Evolutionary conservation across 2,797 vertebrate species (phyloP).

Genomic region (Epinephelus awoara): DNA sequence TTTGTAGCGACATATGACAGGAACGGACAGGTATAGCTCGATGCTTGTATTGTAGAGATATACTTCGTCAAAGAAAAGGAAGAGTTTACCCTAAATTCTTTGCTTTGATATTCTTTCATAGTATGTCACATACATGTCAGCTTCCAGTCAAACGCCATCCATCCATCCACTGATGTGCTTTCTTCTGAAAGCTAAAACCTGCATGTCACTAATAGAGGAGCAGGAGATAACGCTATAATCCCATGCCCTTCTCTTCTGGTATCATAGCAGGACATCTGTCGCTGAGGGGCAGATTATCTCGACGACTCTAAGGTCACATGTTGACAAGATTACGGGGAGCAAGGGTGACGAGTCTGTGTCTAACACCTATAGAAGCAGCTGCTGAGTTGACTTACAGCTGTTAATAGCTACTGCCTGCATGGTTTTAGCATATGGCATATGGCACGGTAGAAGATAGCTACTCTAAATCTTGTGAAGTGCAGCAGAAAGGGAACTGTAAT

Average conservation of each 20-base stretch:
- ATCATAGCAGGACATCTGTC: conserved; percentile 69
- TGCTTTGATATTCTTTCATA: background rate
- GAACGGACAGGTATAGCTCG: background rate
- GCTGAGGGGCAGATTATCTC: conserved; percentile 64
- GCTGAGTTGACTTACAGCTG: conserved; percentile 62
- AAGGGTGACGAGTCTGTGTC: conserved; percentile 59
- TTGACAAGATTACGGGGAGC: conserved; percentile 75
- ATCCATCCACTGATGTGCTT: background rate
- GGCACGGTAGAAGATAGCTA: conserved; percentile 46
- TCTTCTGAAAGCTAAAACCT: conserved; percentile 26
- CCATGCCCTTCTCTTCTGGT: conserved; percentile 48
- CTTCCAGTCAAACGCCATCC: conserved; percentile 1
- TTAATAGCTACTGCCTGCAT: conserved; percentile 61
- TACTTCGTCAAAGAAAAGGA: background rate
- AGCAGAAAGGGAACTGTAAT: conserved; percentile 29
- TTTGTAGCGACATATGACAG: background rate
- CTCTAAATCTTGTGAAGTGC: conserved; percentile 53
- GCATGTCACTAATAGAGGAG: conserved; percentile 32
- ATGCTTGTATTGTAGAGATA: background rate
- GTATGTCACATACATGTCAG: background rate
- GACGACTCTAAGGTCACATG: conserved; percentile 65
- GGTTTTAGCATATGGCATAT: conserved; percentile 63
- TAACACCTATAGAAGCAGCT: conserved; percentile 73
- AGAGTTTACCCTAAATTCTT: background rate
- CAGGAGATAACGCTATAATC: conserved; percentile 51